Percentiles rank a stretch among this genome's conserved stretches.
These are phyloP conservation scores for Engraulis encrasicolus DNA, from an alignment of 2,113 vertebrate species.

Conservation along the genomic window DNA sequence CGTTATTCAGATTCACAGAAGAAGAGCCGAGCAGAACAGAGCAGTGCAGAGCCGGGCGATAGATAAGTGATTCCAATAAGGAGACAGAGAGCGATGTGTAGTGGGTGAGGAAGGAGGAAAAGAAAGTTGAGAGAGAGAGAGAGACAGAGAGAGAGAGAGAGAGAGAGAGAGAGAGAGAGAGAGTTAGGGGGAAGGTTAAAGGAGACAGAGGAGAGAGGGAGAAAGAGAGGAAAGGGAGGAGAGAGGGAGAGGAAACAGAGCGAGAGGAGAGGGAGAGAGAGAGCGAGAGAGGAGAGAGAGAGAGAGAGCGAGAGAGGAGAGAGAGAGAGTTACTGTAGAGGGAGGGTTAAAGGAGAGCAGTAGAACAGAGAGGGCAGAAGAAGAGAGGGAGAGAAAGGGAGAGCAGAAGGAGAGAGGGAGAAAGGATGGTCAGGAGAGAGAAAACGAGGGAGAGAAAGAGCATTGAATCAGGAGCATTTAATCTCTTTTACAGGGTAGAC, in stretches of 20 bases:
- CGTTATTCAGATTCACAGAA: slow-evolving; percentile 87
- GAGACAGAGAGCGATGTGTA: slow-evolving; percentile 83
- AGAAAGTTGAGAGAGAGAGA: slow-evolving; percentile 76
- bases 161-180: slow-evolving; percentile 78
- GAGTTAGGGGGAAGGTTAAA: no score
- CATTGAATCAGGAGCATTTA: slow-evolving; percentile 84
- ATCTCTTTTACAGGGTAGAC: slow-evolving; percentile 83
- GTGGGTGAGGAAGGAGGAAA: slow-evolving; percentile 72
- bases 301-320: slow-evolving; percentile 80
- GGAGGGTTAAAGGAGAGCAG: no score
- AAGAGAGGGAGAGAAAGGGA: slow-evolving; percentile 81
- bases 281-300: slow-evolving; percentile 86
- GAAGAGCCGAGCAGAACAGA: no score
- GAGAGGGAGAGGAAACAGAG: slow-evolving; percentile 54
- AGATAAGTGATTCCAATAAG: slow-evolving; percentile 92
- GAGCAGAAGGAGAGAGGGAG: slow-evolving; percentile 73
- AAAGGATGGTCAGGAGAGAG: no score
- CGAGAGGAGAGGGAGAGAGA: no score
- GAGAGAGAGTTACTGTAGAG: slow-evolving; percentile 74
- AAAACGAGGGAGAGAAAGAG: slow-evolving; percentile 75
- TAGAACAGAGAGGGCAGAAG: neutral
- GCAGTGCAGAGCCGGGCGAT: no score
- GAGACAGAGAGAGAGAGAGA: slow-evolving; percentile 66
- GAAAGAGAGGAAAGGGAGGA: no score
- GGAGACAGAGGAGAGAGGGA: no score